Percentiles rank a stretch among this genome's conserved stretches.
Conservation (phyloP, 2,113 vertebrate genomes). For the Scartelaos histophorus region DNA sequence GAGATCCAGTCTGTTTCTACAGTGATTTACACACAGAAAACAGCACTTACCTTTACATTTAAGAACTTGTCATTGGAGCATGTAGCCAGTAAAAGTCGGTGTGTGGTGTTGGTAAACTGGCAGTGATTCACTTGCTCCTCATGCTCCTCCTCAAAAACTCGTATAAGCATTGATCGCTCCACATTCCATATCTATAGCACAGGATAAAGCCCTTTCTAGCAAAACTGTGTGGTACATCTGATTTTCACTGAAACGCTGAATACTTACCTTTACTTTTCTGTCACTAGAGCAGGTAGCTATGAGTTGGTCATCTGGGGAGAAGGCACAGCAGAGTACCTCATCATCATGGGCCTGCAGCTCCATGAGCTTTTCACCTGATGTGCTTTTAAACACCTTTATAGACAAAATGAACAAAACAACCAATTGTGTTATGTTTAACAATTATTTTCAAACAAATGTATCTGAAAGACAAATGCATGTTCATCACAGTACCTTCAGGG, state of each 20-base stretch:
- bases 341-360: conserved; percentile 89
- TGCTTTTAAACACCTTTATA: conserved; percentile 87
- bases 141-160: conserved; percentile 85
- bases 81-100: conserved; percentile 84
- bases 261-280: conserved; percentile 89
- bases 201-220: not conserved
- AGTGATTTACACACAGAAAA: not conserved
- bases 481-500: conserved; percentile 81
- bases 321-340: conserved; percentile 90
- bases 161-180: conserved; percentile 74
- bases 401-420: not conserved
- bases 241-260: not conserved
- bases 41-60: conserved; percentile 77
- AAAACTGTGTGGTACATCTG: not conserved
- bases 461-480: not conserved
- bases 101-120: conserved; percentile 83
- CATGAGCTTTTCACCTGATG: conserved; percentile 88
- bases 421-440: not conserved
- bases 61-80: conserved; percentile 84
- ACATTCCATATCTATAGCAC: conserved; percentile 87
- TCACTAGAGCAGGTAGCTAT: conserved; percentile 93
- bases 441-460: not conserved
- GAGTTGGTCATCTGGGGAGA: conserved; percentile 85
- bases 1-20: not conserved
- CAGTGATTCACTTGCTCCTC: conserved; percentile 92